Base-by-base conservation (phyloP, 2,888 invertebrate genomes). In the Halictus quadricinctus region DNA sequence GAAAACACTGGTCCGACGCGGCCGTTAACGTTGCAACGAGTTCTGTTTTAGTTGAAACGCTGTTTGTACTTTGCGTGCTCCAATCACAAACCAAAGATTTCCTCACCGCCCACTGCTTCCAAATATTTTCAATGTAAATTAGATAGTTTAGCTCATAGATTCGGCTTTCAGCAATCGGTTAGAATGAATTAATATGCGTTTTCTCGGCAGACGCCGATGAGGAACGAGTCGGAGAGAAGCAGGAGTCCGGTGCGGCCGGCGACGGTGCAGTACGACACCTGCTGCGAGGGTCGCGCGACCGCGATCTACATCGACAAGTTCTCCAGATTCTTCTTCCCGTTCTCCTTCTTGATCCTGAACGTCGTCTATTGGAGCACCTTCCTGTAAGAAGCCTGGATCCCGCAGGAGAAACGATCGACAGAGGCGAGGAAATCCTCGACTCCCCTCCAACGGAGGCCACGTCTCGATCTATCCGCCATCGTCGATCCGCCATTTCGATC, bases 311-410 rank as follows among this genome's bases (percentile, higher is more conserved):
- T 98, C 91, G 98, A 98, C 95, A 97, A 97, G 92, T 97, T 98
- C 94, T 98, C 98, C 74, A 96, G 98, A 92, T 97, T 98, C 95
- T 98, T 98, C 95, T 98, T 98, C 91, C 98, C 98, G 0, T 97
- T 98, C 94, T 97, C 98, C 6, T 98, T 98, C 95, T 96, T 98
- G 91, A 97, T 98, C 92, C 95, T 98, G n/a, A 98, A 98, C 94
- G 97, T 98, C 88, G 97, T 97, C 21, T 98, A 98, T 94, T 98
- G 98, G 98, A 97, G 97, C 91, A 98, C 97, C 85, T 98, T 98
- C 95, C 95, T 97, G 76, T 94, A 92, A 41, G 36, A 58, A 21
- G 60, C 1, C 21, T 29, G 25, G 1, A 29, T 25, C 50, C 74
- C 43, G 8, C 36, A 10, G 54, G 48, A 43, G 10, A 70, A 0